Percentiles rank a stretch among this genome's conserved stretches.
phyloP scores from a whole-genome alignment of 1,140 invertebrate genomes.

The Periplaneta americana region DNA sequence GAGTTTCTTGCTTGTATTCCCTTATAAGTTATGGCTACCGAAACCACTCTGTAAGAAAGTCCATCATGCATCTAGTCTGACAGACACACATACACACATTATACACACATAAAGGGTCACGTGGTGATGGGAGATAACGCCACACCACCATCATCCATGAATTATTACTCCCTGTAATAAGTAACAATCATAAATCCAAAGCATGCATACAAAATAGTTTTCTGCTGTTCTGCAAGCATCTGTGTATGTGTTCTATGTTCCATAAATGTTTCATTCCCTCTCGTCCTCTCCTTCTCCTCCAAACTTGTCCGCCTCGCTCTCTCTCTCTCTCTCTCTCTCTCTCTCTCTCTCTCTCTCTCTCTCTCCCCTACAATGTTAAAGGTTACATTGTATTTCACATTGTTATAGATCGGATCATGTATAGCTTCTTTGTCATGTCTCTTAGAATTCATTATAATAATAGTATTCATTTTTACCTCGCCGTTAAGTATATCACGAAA shows the following conservation, averaged over 20 bases:
- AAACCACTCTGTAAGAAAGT: neutral
- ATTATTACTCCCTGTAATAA: neutral
- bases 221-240: neutral
- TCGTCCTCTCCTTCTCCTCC: neutral
- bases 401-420: neutral
- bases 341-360: neutral
- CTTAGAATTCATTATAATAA: neutral
- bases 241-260: neutral
- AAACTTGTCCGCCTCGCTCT: too few relatives aligned
- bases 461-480: neutral
- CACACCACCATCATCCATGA: neutral
- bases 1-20: neutral
- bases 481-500: neutral
- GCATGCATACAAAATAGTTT: neutral
- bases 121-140: neutral
- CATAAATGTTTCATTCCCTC: neutral
- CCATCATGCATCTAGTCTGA: neutral
- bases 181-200: neutral
- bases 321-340: neutral
- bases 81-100: neutral
- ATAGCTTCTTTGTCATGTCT: too few relatives aligned
- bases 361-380: neutral
- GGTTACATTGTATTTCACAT: neutral
- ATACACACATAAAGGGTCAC: neutral
- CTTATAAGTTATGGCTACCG: neutral